phyloP scores from a whole-genome alignment of 2,113 vertebrate species.

The Gambusia holbrooki region DNA sequence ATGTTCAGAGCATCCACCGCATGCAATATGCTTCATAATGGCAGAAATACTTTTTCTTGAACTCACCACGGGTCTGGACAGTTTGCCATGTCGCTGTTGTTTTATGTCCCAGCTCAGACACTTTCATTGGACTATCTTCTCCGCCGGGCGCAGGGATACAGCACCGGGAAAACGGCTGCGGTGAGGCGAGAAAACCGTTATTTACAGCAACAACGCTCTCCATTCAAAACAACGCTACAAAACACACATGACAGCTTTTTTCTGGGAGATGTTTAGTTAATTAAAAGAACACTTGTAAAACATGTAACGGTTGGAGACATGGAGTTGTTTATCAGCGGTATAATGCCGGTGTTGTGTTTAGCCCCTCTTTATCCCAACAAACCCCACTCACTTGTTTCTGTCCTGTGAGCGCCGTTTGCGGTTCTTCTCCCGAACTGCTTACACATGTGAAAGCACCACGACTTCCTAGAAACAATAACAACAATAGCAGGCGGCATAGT shows the following conservation, averaged over 20 bases:
- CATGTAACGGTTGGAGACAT: neutral
- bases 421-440: conserved; percentile 21
- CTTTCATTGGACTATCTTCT: conserved; percentile 75
- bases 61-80: conserved; percentile 74
- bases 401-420: conserved; percentile 34
- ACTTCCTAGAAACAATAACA: conserved; percentile 59
- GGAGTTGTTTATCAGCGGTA: conserved; percentile 25
- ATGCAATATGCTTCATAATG: neutral
- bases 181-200: conserved; percentile 59
- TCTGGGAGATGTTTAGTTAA: no score
- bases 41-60: neutral
- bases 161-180: conserved; percentile 57
- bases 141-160: conserved; percentile 63
- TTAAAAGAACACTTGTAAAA: neutral
- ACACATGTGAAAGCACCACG: conserved; percentile 41
- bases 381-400: conserved; percentile 53
- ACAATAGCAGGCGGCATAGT: conserved; percentile 43
- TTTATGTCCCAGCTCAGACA: conserved; percentile 49
- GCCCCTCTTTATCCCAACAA: conserved; percentile 43
- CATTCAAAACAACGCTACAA: neutral
- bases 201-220: conserved; percentile 35
- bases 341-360: conserved; percentile 15
- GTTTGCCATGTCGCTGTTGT: conserved; percentile 70
- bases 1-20: neutral
- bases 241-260: neutral